phyloP scores from a whole-genome alignment of 2,113 vertebrate species.

The Elephas maximus region DNA sequence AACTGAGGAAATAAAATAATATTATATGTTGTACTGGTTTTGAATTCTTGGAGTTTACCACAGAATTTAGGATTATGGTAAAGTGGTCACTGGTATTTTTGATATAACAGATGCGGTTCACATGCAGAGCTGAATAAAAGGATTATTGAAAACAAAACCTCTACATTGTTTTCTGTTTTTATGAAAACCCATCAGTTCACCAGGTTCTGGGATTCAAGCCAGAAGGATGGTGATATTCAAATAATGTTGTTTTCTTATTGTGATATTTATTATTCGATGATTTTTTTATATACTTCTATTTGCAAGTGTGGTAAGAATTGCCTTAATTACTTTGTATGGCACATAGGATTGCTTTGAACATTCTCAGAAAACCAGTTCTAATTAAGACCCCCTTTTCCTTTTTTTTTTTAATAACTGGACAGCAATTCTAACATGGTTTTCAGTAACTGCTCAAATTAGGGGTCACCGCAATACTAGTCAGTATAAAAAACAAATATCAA shows the following conservation, averaged over 20 bases:
- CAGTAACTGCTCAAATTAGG: neutral
- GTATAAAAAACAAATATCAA: conserved; percentile 16
- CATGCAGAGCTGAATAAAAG: neutral
- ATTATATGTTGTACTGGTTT: neutral
- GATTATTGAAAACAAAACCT: neutral
- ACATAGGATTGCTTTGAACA: neutral
- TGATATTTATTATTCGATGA: conserved; percentile 67
- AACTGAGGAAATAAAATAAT: neutral
- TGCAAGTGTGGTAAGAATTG: conserved; percentile 33
- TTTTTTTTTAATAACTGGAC: neutral
- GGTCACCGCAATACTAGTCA: neutral
- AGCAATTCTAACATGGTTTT: neutral
- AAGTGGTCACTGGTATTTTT: neutral
- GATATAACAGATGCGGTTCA: neutral
- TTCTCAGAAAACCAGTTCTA: conserved; percentile 47
- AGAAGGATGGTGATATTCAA: neutral
- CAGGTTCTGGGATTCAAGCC: conserved; percentile 30
- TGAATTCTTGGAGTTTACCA: neutral
- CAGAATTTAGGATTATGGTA: neutral
- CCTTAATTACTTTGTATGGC: conserved; percentile 40
- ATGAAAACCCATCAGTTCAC: conserved; percentile 2
- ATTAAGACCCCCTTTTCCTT: neutral
- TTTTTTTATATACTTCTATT: conserved; percentile 56
- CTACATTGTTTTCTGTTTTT: conserved; percentile 33
- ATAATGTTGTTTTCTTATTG: conserved; percentile 13